These are phyloP conservation scores for Haliclona indistincta DNA, from an alignment of 37 sponge, comb jelly and placozoan species.

Conservation along the genomic window DNA sequence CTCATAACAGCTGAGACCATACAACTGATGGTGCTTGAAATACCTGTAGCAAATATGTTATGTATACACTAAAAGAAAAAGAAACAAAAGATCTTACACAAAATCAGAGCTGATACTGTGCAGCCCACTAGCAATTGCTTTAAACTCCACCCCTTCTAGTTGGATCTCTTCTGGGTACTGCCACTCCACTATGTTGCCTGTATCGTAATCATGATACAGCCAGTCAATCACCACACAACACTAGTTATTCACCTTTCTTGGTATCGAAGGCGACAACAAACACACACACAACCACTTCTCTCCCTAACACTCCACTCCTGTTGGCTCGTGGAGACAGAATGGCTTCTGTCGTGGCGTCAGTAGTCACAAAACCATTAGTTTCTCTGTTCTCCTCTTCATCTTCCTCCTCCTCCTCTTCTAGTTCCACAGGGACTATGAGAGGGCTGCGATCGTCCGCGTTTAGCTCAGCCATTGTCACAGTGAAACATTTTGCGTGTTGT, in stretches of 20 bases:
- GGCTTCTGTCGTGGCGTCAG: background rate
- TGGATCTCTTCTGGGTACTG: slow-evolving; percentile 67
- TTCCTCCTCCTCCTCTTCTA: background rate
- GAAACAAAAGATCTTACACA: slow-evolving; percentile 46
- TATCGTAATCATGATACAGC: background rate
- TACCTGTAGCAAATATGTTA: slow-evolving; percentile 42
- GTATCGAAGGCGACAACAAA: slow-evolving; percentile 94
- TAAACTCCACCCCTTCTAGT: slow-evolving; percentile 92
- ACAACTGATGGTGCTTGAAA: slow-evolving; percentile 75
- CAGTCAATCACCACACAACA: background rate
- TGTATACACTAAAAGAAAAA: background rate
- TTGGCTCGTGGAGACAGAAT: no score
- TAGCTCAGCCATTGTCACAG: no score
- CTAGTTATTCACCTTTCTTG: slow-evolving; percentile 67
- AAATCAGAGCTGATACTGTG: slow-evolving; percentile 87
- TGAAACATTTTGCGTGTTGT: no score
- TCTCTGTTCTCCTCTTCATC: background rate
- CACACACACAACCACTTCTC: slow-evolving; percentile 72
- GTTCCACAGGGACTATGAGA: no score
- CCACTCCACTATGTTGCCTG: slow-evolving; percentile 96
- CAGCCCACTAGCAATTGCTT: slow-evolving; percentile 94
- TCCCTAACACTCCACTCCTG: slow-evolving; percentile 13
- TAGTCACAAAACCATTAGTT: background rate
- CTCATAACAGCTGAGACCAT: slow-evolving; percentile 89
- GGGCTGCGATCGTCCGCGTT: no score